These are phyloP conservation scores for Athene cunicularia DNA, from an alignment of 2,113 vertebrate genomes.

Conservation along the genomic window DNA sequence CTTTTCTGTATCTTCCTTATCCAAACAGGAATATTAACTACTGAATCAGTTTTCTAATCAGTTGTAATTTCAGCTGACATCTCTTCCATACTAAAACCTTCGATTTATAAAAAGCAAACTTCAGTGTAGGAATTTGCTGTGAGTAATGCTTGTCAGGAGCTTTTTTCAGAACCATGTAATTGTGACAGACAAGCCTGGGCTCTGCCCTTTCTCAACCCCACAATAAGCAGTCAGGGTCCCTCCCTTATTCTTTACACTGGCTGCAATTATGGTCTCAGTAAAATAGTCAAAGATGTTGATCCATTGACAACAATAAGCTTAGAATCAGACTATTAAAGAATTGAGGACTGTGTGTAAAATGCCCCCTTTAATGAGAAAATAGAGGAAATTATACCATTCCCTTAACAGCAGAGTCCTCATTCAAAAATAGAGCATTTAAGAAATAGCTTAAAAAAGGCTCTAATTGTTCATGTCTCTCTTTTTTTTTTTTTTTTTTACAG, in stretches of 20 bases:
- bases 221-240: not conserved
- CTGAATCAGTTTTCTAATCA: not conserved
- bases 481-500: not conserved
- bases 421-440: not conserved
- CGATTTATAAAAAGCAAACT: not conserved
- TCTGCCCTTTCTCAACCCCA: not conserved
- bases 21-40: not conserved
- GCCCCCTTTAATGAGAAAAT: not conserved
- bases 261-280: not conserved
- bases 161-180: not conserved
- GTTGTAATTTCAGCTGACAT: not conserved
- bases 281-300: not conserved
- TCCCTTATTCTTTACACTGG: not conserved
- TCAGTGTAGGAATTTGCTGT: not conserved
- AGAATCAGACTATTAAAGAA: not conserved
- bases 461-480: not conserved
- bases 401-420: not conserved
- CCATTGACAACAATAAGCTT: not conserved
- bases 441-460: not conserved
- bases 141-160: not conserved
- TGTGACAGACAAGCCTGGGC: not conserved
- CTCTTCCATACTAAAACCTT: not conserved
- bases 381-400: not conserved
- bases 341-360: not conserved
- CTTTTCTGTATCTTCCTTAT: not conserved